These are phyloP conservation scores for Aphis gossypii DNA, from an alignment of 1,140 invertebrate species.

Conservation along the genomic window DNA sequence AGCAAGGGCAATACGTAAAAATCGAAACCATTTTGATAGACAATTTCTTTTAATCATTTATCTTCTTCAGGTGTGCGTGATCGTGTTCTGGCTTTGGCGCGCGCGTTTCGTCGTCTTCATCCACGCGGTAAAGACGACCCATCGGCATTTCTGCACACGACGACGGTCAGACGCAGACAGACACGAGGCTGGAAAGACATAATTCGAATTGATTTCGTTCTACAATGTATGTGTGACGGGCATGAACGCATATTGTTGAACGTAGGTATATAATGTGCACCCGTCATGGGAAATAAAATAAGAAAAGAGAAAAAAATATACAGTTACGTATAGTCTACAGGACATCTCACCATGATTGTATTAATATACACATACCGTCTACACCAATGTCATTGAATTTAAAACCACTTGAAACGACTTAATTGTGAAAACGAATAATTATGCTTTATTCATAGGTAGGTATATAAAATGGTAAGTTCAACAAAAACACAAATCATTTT, in stretches of 20 bases:
- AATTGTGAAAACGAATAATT: no score
- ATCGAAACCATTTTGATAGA: constrained; percentile 48
- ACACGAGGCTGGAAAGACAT: background rate
- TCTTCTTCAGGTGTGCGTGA: constrained; percentile 45
- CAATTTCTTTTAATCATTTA: constrained; percentile 57
- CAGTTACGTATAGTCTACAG: no score
- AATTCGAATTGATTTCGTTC: constrained; percentile 45
- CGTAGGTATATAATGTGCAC: background rate
- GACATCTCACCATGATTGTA: no score
- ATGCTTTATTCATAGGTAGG: no score
- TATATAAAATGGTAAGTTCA: no score
- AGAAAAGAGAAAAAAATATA: background rate
- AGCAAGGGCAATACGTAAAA: background rate
- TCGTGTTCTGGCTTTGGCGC: background rate
- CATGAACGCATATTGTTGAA: background rate
- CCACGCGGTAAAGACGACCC: background rate
- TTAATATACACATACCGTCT: no score
- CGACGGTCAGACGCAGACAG: background rate
- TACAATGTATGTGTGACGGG: background rate
- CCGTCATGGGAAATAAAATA: background rate
- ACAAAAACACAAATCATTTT: no score
- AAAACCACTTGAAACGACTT: no score
- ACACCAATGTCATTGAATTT: no score
- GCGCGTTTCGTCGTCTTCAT: background rate
- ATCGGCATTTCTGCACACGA: background rate